Evolutionary conservation across 2,797 vertebrate genomes (phyloP).

Genomic region (Halcyon leucocephala): DNA sequence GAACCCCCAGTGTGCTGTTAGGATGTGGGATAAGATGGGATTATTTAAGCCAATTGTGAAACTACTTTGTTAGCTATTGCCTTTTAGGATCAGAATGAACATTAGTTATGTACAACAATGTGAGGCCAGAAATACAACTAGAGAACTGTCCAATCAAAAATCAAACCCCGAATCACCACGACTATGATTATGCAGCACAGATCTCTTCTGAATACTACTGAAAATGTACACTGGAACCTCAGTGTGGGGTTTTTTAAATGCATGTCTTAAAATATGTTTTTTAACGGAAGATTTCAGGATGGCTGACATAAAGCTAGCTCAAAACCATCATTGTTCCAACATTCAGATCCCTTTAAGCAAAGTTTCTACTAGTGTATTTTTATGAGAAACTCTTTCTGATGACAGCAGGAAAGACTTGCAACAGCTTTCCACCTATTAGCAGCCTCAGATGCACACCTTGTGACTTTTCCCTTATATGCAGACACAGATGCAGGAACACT

Average conservation of each 20-base stretch:
- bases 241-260: background rate
- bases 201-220: background rate
- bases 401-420: constrained; percentile 2
- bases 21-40: background rate
- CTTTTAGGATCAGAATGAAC: background rate
- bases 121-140: background rate
- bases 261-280: background rate
- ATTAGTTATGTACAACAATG: background rate
- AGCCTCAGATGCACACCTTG: background rate
- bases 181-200: background rate
- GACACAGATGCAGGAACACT: background rate
- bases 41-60: background rate
- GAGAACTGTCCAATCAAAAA: background rate
- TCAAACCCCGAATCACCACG: background rate
- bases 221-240: background rate
- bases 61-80: background rate
- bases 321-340: background rate
- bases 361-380: background rate
- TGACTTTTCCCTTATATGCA: background rate
- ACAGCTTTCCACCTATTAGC: background rate
- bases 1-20: background rate
- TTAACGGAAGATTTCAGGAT: background rate
- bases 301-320: background rate
- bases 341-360: background rate
- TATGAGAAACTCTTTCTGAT: background rate